Evolutionary conservation across 2,888 invertebrate genomes (phyloP).

Genomic region (Rosalia funebris): DNA sequence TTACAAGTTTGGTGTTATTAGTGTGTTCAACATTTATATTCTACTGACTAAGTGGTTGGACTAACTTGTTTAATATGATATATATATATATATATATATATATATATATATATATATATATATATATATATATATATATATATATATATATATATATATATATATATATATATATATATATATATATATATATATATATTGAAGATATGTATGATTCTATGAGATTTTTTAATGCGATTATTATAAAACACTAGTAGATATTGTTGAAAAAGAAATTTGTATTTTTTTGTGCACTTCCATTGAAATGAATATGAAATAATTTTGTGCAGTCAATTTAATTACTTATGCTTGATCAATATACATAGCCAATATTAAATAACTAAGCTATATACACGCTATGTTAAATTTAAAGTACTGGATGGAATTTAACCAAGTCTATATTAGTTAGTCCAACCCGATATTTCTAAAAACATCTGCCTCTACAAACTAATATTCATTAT

Average conservation of each 20-base stretch:
- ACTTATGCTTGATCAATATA: no score
- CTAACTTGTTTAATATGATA: conserved; percentile 1
- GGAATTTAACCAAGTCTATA: conserved; percentile 13
- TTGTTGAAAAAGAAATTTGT: background rate
- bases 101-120: no score
- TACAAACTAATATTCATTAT: conserved; percentile 21
- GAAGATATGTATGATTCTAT: no score
- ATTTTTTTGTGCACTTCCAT: background rate
- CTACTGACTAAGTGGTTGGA: conserved; percentile 23
- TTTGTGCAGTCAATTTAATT: background rate
- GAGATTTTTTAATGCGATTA: background rate
- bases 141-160: no score
- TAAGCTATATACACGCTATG: background rate
- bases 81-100: no score
- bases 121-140: no score
- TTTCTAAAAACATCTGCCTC: conserved; percentile 18
- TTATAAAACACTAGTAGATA: background rate
- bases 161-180: no score
- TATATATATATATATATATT: no score
- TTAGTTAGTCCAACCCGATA: conserved; percentile 25
- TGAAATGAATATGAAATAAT: background rate
- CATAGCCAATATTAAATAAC: background rate
- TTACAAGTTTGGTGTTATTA: conserved; percentile 16
- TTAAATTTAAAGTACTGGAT: conserved; percentile 13
- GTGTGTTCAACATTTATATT: conserved; percentile 23